phyloP scores from a whole-genome alignment of 2,113 vertebrate species.

The Scolopax mira region DNA sequence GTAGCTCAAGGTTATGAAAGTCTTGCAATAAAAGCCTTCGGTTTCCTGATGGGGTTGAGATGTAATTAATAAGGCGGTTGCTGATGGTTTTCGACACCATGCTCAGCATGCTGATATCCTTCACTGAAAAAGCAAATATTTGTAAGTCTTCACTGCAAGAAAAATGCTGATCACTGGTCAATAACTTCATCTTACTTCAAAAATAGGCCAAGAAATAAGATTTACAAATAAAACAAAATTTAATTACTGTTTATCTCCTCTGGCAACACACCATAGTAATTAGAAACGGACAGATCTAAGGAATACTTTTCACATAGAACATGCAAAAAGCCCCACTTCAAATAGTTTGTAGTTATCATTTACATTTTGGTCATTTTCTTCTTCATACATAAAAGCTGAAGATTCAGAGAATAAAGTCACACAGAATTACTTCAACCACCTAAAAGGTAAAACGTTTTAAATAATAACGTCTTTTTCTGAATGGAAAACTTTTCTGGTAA shows the following conservation, averaged over 20 bases:
- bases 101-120: slow-evolving; percentile 84
- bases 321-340: not conserved
- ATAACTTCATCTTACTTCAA: not conserved
- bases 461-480: not conserved
- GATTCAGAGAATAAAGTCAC: not conserved
- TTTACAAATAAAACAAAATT: not conserved
- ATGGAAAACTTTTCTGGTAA: not conserved
- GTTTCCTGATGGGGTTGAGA: slow-evolving; percentile 80
- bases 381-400: not conserved
- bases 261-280: not conserved
- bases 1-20: slow-evolving; percentile 71
- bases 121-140: slow-evolving; percentile 76
- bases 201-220: not conserved
- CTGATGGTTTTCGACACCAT: slow-evolving; percentile 86
- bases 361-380: not conserved
- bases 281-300: not conserved
- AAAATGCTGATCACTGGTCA: not conserved
- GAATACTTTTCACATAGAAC: not conserved
- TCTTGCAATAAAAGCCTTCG: slow-evolving; percentile 77
- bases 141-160: not conserved
- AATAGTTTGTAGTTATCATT: not conserved
- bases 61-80: slow-evolving; percentile 72
- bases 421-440: not conserved
- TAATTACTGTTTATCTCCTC: not conserved
- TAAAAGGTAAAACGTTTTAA: not conserved